Percentiles rank a stretch among this genome's conserved stretches.
phyloP scores from a whole-genome alignment of 1,140 invertebrate genomes.

The Solenopsis fugax region DNA sequence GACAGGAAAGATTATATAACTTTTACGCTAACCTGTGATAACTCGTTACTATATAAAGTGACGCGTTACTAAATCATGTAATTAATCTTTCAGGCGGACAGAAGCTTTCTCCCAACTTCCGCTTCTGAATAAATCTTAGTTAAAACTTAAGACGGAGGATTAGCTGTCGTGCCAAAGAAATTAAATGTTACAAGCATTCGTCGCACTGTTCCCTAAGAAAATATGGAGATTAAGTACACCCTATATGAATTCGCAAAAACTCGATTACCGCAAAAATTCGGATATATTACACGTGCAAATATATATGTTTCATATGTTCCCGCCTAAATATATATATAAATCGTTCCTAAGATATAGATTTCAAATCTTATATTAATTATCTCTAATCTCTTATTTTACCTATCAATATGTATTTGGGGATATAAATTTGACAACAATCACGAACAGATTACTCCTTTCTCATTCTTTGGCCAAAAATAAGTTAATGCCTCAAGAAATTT shows the following conservation, averaged over 20 bases:
- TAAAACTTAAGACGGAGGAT: not conserved
- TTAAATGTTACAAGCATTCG: conserved; percentile 4
- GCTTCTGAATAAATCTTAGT: not conserved
- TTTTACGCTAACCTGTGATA: not conserved
- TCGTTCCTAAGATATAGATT: conserved; percentile 2
- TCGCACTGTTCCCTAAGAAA: not conserved
- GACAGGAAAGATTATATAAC: not conserved
- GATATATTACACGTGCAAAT: conserved; percentile 24
- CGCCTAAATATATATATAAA: conserved; percentile 35
- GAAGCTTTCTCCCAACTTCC: not conserved
- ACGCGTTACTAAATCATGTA: not conserved
- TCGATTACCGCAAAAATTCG: conserved; percentile 15
- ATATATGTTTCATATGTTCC: conserved; percentile 41
- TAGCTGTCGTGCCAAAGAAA: not conserved
- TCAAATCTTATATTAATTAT: conserved; percentile 31
- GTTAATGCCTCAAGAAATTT: conserved; percentile 19
- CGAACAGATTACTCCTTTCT: conserved; percentile 22
- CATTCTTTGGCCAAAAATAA: conserved; percentile 35
- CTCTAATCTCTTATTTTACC: conserved; percentile 19
- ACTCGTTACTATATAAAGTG: not conserved
- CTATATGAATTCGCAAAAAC: conserved; percentile 9
- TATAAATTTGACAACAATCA: conserved; percentile 48
- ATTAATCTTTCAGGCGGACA: not conserved
- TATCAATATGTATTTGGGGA: conserved; percentile 49
- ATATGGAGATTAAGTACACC: not conserved